A percentile compares a stretch with the other conserved stretches of the same genome.
Conservation (phyloP, 1,140 invertebrate species). For the Danaus melanippus region DNA sequence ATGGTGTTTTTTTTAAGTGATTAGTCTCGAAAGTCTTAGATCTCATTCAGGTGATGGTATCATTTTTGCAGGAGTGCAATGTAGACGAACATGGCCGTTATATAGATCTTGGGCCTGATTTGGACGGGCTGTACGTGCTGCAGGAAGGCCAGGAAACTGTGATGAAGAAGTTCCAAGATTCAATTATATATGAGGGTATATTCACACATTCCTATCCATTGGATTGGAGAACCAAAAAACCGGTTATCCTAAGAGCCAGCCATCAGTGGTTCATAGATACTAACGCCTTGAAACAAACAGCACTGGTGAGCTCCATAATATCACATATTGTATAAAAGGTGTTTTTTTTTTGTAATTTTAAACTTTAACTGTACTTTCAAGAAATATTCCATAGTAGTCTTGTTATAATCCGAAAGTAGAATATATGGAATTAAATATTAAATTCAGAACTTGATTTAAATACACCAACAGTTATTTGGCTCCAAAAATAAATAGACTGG, state of each 20-base stretch:
- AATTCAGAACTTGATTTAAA: too few species aligned
- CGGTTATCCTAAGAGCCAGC: slow-evolving; percentile 93
- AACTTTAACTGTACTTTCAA: too few species aligned
- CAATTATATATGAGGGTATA: slow-evolving; percentile 78
- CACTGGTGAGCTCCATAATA: slow-evolving; percentile 67
- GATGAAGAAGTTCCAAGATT: slow-evolving; percentile 49
- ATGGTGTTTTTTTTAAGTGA: too few species aligned
- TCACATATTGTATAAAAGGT: too few species aligned
- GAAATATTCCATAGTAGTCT: too few species aligned
- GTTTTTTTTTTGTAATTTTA: background rate
- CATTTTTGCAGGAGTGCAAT: slow-evolving; percentile 78
- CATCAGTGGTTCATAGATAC: slow-evolving; percentile 99
- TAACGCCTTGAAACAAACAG: slow-evolving; percentile 79
- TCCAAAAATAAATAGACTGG: too few species aligned
- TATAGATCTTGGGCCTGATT: slow-evolving; percentile 74
- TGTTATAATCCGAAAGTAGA: too few species aligned
- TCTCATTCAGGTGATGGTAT: too few species aligned
- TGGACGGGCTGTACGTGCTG: slow-evolving; percentile 84
- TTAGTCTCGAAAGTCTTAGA: too few species aligned
- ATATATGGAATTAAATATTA: too few species aligned
- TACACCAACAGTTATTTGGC: too few species aligned
- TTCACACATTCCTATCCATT: slow-evolving; percentile 95
- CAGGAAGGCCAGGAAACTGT: slow-evolving; percentile 76
- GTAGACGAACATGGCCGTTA: slow-evolving; percentile 91
- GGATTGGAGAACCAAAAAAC: slow-evolving; percentile 98